A percentile compares a stretch with the other conserved stretches of the same genome.
Conservation (phyloP, 1,140 invertebrate species). For the Lepidurus arcticus region DNA sequence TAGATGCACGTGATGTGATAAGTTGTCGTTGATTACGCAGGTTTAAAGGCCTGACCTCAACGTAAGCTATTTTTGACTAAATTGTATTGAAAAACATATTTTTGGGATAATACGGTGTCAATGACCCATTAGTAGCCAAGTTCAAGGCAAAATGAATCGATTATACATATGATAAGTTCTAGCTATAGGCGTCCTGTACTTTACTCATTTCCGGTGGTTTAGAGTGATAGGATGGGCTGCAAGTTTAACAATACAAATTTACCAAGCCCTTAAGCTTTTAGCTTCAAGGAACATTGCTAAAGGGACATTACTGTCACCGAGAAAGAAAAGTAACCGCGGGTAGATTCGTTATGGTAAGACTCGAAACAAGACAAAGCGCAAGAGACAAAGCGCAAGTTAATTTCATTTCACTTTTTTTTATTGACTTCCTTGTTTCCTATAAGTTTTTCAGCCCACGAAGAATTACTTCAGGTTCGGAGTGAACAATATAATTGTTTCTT, state of each 20-base stretch:
- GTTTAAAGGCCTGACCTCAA: no score
- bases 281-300: neutral
- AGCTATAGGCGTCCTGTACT: neutral
- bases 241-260: neutral
- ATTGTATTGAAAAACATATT: no score
- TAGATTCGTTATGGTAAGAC: neutral
- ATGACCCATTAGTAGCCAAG: no score
- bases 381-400: neutral
- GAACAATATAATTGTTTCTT: no score
- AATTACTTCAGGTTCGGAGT: no score
- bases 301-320: neutral
- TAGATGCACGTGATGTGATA: no score
- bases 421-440: neutral
- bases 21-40: no score
- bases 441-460: neutral
- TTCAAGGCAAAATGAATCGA: no score
- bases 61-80: no score
- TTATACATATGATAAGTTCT: neutral
- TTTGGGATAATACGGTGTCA: no score
- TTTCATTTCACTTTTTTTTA: constrained; percentile 4
- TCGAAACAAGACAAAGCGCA: neutral
- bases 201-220: neutral
- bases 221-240: no score
- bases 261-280: neutral
- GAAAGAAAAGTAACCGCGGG: neutral